Conservation (phyloP, 2,888 invertebrate genomes). For the Apamea sordens region DNA sequence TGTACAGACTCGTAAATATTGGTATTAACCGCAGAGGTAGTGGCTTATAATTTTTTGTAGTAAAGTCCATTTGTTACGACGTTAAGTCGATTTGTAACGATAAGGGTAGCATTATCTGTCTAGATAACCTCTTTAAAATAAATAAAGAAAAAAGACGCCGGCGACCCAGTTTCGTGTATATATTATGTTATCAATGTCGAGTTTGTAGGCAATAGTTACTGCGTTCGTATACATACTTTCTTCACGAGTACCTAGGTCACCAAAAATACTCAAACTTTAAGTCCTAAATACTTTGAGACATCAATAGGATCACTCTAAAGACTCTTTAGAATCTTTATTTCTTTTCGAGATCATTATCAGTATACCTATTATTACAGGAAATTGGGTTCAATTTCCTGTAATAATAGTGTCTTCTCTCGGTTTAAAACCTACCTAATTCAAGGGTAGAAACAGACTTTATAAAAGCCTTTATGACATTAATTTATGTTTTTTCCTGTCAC, state of each 20-base stretch:
- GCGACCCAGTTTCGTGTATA: not conserved
- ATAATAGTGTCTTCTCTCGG: no score
- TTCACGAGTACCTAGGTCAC: not conserved
- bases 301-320: not conserved
- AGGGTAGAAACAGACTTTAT: not conserved
- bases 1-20: not conserved
- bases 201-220: not conserved
- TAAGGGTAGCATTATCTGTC: no score
- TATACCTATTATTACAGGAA: no score
- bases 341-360: not conserved
- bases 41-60: no score
- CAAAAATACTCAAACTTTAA: not conserved
- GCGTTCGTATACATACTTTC: not conserved
- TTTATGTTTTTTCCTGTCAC: conserved; percentile 27
- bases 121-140: not conserved
- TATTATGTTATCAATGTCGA: not conserved
- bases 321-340: not conserved
- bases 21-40: not conserved
- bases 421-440: not conserved
- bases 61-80: no score
- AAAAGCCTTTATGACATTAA: conserved; percentile 28
- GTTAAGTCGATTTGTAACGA: no score
- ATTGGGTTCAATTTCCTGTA: no score
- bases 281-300: not conserved
- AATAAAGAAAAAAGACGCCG: not conserved